phyloP scores from a whole-genome alignment of 2,113 vertebrate genomes.

The Mus pahari region DNA sequence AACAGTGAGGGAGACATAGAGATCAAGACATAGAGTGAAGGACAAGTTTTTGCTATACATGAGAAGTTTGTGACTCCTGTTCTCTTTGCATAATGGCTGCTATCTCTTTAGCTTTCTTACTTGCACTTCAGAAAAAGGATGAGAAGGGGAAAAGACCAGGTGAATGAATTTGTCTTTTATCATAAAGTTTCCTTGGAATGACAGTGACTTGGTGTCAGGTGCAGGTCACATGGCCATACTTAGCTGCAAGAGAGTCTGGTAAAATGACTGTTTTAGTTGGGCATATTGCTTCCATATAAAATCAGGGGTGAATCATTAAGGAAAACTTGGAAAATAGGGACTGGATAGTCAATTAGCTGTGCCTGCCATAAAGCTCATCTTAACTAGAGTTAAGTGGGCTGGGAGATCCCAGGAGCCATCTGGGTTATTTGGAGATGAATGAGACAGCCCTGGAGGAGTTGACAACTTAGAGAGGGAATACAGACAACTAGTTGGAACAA shows the following conservation, averaged over 20 bases:
- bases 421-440: slow-evolving; percentile 71
- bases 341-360: slow-evolving; percentile 63
- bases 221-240: neutral
- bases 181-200: slow-evolving; percentile 15
- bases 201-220: neutral
- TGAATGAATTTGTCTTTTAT: neutral
- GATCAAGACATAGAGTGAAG: neutral
- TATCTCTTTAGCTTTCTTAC: neutral
- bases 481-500: slow-evolving; percentile 62
- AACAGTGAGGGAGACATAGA: neutral
- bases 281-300: slow-evolving; percentile 34
- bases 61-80: neutral
- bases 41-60: neutral
- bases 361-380: slow-evolving; percentile 67
- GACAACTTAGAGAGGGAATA: slow-evolving; percentile 59
- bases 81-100: neutral
- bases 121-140: neutral
- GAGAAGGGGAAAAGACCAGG: neutral
- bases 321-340: slow-evolving; percentile 48
- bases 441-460: slow-evolving; percentile 67
- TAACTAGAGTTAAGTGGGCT: slow-evolving; percentile 71
- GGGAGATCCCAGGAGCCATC: slow-evolving; percentile 68
- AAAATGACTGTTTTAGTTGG: neutral
- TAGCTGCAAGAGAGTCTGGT: slow-evolving; percentile 67
- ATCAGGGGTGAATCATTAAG: slow-evolving; percentile 24